phyloP scores from a whole-genome alignment of 2,888 invertebrate genomes.

The Abrostola triplasia region DNA sequence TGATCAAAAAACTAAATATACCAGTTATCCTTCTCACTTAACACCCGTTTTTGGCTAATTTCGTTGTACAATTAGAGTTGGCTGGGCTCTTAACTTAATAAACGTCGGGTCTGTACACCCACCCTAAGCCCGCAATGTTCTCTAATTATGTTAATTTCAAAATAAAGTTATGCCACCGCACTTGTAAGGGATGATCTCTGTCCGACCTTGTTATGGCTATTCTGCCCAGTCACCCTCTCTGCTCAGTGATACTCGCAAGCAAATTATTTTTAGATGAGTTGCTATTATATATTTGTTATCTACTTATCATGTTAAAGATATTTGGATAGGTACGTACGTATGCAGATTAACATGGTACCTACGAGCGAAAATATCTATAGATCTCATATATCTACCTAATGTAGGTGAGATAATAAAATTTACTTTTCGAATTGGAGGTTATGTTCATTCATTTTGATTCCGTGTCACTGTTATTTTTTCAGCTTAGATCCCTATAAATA shows the following conservation, averaged over 20 bases:
- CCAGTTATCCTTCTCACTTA: constrained; percentile 58
- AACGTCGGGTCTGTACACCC: constrained; percentile 66
- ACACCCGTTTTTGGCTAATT: constrained; percentile 71
- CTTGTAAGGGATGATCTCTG: constrained; percentile 74
- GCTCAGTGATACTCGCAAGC: constrained; percentile 63
- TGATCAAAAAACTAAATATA: constrained; percentile 10
- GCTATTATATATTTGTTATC: constrained; percentile 32
- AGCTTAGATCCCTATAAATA: no score
- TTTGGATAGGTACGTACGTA: neutral
- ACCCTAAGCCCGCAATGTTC: constrained; percentile 66
- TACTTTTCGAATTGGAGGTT: no score
- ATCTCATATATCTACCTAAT: no score
- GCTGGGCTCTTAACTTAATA: constrained; percentile 61
- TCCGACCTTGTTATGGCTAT: constrained; percentile 69
- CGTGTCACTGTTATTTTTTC: no score
- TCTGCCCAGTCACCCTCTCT: constrained; percentile 68
- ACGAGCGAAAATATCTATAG: no score
- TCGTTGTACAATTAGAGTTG: constrained; percentile 64
- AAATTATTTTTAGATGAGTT: constrained; percentile 54
- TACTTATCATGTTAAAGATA: constrained; percentile 33
- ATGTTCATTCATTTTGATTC: no score
- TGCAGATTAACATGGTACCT: no score
- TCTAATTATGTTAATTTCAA: constrained; percentile 86
- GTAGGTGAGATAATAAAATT: no score
- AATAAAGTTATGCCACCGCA: constrained; percentile 85